Conservation (phyloP, 92 coral and sea anemone species). For the Muricea muricata region DNA sequence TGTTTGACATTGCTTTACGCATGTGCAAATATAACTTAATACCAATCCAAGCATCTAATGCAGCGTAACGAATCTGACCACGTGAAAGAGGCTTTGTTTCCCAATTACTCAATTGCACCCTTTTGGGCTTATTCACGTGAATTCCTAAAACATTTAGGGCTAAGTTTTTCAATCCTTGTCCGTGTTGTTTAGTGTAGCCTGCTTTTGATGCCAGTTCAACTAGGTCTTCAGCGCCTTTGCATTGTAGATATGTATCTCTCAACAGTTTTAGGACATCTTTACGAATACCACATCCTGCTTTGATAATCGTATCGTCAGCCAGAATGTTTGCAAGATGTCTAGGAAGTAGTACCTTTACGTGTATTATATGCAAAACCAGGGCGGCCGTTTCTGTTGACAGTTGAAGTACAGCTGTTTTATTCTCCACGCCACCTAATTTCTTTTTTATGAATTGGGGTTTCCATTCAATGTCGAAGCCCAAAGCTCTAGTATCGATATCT, state of each 20-base stretch:
- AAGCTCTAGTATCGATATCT: constrained; percentile 55
- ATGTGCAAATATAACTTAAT: constrained; percentile 65
- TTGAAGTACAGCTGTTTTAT: constrained; percentile 89
- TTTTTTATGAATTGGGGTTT: constrained; percentile 84
- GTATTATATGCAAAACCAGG: constrained; percentile 74
- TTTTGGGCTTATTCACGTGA: constrained; percentile 69
- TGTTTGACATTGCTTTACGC: neutral
- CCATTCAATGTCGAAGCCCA: constrained; percentile 96
- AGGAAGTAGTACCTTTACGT: constrained; percentile 67
- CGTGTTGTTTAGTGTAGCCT: constrained; percentile 35
- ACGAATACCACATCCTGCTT: constrained; percentile 83
- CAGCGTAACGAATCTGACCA: constrained; percentile 76
- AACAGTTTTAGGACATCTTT: constrained; percentile 69
- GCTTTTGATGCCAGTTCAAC: constrained; percentile 61
- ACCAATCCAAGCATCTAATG: constrained; percentile 87
- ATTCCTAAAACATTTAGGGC: constrained; percentile 60
- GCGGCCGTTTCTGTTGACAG: constrained; percentile 70
- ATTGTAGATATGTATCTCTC: constrained; percentile 62
- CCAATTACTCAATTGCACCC: constrained; percentile 73
- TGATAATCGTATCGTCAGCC: constrained; percentile 54
- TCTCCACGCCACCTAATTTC: constrained; percentile 82
- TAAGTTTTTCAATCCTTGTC: constrained; percentile 67
- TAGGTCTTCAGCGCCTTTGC: constrained; percentile 73
- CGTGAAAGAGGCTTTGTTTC: constrained; percentile 63
- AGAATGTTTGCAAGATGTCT: constrained; percentile 57